Percentiles rank a stretch among this genome's conserved stretches.
These are phyloP conservation scores for Biston betularia DNA, from an alignment of 2,888 invertebrate species.

Conservation along the genomic window DNA sequence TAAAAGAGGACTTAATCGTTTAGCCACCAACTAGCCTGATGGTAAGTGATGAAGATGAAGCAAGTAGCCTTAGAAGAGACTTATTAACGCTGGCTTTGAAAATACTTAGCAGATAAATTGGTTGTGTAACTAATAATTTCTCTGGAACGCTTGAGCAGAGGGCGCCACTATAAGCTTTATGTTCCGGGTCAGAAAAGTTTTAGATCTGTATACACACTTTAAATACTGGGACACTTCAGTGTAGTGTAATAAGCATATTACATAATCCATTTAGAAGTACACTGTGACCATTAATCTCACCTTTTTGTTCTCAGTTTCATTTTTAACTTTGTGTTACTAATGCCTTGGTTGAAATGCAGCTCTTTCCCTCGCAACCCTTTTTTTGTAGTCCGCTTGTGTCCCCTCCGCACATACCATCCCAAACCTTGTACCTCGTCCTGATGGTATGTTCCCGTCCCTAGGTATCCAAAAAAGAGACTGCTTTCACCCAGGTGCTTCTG, in stretches of 20 bases:
- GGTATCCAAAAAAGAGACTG: constrained; percentile 91
- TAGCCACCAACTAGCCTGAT: too few species aligned
- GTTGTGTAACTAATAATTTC: too few species aligned
- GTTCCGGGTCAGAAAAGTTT: too few species aligned
- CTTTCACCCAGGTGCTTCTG: constrained; percentile 95
- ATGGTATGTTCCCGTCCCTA: constrained; percentile 66
- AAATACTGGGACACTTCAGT: too few species aligned
- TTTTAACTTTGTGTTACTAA: constrained; percentile 59
- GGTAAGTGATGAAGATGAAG: too few species aligned
- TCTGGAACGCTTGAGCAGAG: too few species aligned
- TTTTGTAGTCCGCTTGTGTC: constrained; percentile 50
- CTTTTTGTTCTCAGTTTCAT: constrained; percentile 20
- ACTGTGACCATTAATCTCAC: neutral
- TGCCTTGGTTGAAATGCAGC: constrained; percentile 83
- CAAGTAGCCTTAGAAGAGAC: too few species aligned
- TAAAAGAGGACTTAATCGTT: too few species aligned
- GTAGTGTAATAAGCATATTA: neutral
- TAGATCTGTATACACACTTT: too few species aligned
- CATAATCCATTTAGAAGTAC: neutral
- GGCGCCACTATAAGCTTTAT: too few species aligned
- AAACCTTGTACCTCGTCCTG: constrained; percentile 47
- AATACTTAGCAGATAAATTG: too few species aligned
- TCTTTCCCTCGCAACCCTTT: constrained; percentile 53
- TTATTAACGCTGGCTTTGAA: too few species aligned
- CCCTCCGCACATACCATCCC: constrained; percentile 40